These are phyloP conservation scores for Thunnus albacares DNA, from an alignment of 2,797 vertebrate genomes.

Conservation along the genomic window DNA sequence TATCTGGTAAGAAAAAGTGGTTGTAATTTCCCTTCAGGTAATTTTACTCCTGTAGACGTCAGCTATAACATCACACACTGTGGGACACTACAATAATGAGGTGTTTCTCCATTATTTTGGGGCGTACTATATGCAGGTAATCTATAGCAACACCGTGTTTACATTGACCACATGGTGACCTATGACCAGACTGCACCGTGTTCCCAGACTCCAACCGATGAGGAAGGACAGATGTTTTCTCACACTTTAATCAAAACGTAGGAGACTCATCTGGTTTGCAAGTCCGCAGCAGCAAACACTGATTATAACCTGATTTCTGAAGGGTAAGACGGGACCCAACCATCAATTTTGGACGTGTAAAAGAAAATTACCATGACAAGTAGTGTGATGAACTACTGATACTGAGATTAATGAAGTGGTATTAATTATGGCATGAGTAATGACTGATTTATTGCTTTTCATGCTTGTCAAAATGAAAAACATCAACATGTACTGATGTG, in stretches of 20 bases:
- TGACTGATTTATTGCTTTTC: constrained; percentile 68
- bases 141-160: constrained; percentile 8
- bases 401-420: constrained; percentile 55
- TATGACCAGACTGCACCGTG: not conserved
- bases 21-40: too few species aligned
- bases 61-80: not conserved
- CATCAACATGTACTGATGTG: constrained; percentile 53
- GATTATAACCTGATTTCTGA: constrained; percentile 25
- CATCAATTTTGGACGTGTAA: constrained; percentile 57
- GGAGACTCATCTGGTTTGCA: constrained; percentile 29
- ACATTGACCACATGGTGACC: constrained; percentile 13
- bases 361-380: constrained; percentile 61
- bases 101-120: not conserved
- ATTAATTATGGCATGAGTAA: constrained; percentile 68
- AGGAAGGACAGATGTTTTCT: constrained; percentile 35
- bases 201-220: not conserved
- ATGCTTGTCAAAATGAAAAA: constrained; percentile 69
- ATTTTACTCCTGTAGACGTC: not conserved
- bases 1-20: not conserved
- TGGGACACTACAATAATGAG: not conserved
- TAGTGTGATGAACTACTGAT: constrained; percentile 53
- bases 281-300: constrained; percentile 2
- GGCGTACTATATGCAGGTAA: not conserved
- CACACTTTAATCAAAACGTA: constrained; percentile 55
- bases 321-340: not conserved